Evolutionary conservation across 1,140 invertebrate species (phyloP), one percentile per base, ranked within the genome.

Genomic region (Drosophila willistoni): DNA sequence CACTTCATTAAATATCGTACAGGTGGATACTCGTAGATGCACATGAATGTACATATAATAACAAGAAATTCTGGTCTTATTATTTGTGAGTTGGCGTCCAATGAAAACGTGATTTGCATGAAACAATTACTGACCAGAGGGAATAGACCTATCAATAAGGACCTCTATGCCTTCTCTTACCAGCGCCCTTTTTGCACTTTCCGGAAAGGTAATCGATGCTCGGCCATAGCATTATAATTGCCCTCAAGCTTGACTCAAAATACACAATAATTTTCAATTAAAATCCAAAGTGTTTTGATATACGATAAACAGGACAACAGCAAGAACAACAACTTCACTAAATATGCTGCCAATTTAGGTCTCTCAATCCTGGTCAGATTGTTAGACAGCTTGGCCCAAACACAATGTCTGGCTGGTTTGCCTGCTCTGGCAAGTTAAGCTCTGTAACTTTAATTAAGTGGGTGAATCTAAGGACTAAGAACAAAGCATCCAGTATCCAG

Each of bases 361-460:
- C 66, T 39, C 66, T 64, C 34, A 33, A 61, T 55, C n/a, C 36
- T 64, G 34, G 73, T 25, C 44, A 44, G n/a, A 44, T 63, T 61
- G 71, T 68, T 57, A 67, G 64, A 9, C 54, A 33, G 54, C 12
- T 13, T 29, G 0, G 3, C 44, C 14, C 29, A 39, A 17, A 14
- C 9, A 9, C 14, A 36, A 17, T 72, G 57, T 34, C 62, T 73
- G 62, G 2, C 34, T 10, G 34, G 57, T 34, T 55, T 73, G 54
- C 54, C 62, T 54, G 29, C 36, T 22, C 42, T 68, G 22, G 25
- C 51, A 44, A 61, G 14, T 44, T 10, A 56, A 54, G 72, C 66
- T 41, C 57, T 77, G 73, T 77, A 77, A 77, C 70, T 77, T 77
- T 77, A 77, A 77, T 77, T 77, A 77, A 77, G 73, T 77, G 73